These are phyloP conservation scores for Mormoops blainvillei DNA, from an alignment of 2,113 vertebrate species.

Conservation along the genomic window DNA sequence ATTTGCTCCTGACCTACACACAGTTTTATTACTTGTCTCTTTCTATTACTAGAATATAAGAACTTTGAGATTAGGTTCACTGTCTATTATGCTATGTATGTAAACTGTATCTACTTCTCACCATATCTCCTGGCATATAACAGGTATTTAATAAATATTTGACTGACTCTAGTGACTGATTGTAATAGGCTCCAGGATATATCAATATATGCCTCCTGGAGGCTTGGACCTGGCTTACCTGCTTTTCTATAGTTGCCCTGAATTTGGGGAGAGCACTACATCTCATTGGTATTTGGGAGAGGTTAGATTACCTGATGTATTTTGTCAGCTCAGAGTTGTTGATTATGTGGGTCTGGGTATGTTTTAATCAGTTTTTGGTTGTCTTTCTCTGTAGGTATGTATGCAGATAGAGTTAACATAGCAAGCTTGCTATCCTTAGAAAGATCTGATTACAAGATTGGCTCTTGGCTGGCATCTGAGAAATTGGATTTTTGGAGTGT, in stretches of 20 bases:
- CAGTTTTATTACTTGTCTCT: not conserved
- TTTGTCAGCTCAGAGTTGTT: not conserved
- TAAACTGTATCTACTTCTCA: not conserved
- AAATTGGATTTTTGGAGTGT: not conserved
- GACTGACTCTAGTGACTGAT: not conserved
- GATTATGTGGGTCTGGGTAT: not conserved
- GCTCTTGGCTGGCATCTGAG: not conserved
- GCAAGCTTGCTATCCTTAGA: not conserved
- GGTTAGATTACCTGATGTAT: not conserved
- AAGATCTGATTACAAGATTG: not conserved
- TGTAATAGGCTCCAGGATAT: not conserved
- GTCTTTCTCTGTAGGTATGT: not conserved
- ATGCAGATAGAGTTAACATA: not conserved
- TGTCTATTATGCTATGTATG: not conserved
- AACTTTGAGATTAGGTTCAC: not conserved
- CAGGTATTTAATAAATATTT: not conserved
- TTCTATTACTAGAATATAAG: not conserved
- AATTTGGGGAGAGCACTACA: not conserved
- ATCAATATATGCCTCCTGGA: slow-evolving; percentile 1
- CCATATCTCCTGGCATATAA: not conserved
- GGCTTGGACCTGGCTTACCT: not conserved
- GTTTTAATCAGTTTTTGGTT: not conserved
- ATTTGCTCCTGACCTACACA: not conserved
- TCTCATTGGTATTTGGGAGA: not conserved
- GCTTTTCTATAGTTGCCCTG: not conserved